These are phyloP conservation scores for Heliocidaris tuberculata DNA, from an alignment of 35 echinoderm and acorn worm species.

Conservation along the genomic window DNA sequence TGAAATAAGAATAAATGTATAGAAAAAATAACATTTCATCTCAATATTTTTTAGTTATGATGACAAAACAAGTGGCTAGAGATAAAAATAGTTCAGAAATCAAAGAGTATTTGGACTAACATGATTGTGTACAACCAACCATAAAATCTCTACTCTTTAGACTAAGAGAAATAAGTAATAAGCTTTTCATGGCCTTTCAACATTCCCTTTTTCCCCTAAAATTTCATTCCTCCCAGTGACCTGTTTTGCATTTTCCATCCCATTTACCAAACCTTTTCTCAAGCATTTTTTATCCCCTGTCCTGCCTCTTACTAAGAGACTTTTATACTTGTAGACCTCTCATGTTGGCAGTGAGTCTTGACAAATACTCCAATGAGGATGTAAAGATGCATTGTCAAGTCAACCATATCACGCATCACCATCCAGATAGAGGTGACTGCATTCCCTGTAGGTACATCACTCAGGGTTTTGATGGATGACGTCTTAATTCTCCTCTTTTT, in stretches of 20 bases:
- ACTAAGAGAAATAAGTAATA: no score
- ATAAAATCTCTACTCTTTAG: no score
- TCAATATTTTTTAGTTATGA: no score
- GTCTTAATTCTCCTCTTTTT: background rate
- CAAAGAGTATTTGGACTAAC: no score
- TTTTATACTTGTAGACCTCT: background rate
- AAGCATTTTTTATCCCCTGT: background rate
- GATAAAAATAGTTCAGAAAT: no score
- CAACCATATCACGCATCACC: background rate
- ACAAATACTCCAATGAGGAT: background rate
- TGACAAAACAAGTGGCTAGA: no score
- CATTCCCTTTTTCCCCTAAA: no score
- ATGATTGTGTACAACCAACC: no score
- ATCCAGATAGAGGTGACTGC: background rate
- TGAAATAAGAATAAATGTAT: no score
- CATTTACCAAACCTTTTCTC: background rate
- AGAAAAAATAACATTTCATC: no score
- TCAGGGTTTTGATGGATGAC: background rate
- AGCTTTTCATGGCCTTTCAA: no score
- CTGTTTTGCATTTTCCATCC: background rate
- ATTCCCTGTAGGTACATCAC: background rate
- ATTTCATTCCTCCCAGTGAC: no score
- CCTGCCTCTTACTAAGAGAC: background rate
- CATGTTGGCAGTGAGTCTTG: background rate
- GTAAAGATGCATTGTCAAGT: constrained; percentile 6